A percentile compares a stretch with the other conserved stretches of the same genome.
These are phyloP conservation scores for Bujurquina vittata DNA, from an alignment of 2,113 vertebrate species.

Conservation along the genomic window DNA sequence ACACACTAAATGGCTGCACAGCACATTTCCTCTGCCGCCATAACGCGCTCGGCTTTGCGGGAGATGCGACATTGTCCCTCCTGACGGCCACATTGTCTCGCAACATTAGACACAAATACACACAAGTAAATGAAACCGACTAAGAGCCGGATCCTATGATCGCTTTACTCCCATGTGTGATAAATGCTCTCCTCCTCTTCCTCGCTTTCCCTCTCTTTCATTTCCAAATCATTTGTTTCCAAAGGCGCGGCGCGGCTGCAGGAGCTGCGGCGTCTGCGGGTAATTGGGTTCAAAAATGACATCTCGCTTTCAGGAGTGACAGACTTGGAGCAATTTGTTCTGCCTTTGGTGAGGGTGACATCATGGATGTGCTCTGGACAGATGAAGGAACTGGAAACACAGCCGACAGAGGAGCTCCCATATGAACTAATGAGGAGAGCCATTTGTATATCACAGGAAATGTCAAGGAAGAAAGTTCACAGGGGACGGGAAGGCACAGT, in stretches of 20 bases:
- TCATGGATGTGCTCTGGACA: slow-evolving; percentile 18
- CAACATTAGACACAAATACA: slow-evolving; percentile 43
- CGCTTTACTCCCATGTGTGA: slow-evolving; percentile 32
- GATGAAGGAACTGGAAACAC: slow-evolving; percentile 20
- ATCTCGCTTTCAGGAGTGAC: slow-evolving; percentile 36
- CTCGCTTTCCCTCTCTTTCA: slow-evolving; percentile 21
- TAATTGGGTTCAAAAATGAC: slow-evolving; percentile 70
- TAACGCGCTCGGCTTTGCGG: slow-evolving; percentile 37
- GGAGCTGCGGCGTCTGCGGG: slow-evolving; percentile 21
- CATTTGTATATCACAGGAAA: slow-evolving; percentile 44
- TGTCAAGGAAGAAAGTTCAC: slow-evolving; percentile 37
- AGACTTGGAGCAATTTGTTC: slow-evolving; percentile 57
- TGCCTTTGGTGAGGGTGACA: slow-evolving; percentile 20
- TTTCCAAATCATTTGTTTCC: slow-evolving; percentile 50
- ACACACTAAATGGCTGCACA: slow-evolving; percentile 28
- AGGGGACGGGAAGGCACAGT: not conserved
- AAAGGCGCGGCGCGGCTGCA: slow-evolving; percentile 7
- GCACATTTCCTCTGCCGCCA: slow-evolving; percentile 32
- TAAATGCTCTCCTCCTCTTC: slow-evolving; percentile 18
- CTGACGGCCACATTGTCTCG: slow-evolving; percentile 20
- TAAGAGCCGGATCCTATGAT: slow-evolving; percentile 34
- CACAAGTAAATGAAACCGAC: slow-evolving; percentile 24
- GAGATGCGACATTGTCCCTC: slow-evolving; percentile 37
- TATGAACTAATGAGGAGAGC: slow-evolving; percentile 46
- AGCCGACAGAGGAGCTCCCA: not conserved